Evolutionary conservation across 2,797 vertebrate genomes (phyloP), one percentile per base, ranked within the genome.

Genomic region (Onychomys torridus): DNA sequence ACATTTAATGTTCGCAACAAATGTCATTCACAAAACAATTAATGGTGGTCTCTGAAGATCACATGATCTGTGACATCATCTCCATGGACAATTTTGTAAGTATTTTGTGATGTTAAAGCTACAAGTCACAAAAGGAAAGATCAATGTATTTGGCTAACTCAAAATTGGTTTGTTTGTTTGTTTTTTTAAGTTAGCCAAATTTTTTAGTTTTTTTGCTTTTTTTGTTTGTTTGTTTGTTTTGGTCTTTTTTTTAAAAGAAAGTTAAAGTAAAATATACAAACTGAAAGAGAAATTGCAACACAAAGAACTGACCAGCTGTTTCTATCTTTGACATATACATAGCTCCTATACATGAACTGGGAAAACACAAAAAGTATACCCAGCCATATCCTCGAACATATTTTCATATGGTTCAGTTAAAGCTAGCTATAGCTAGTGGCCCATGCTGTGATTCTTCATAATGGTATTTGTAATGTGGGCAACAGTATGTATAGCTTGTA

Each of bases 261-360:
- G 59, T 63, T 76, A 75, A 89, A 76, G 14, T 3, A 79, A 25
- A 95, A 75, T 4, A 43, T 49, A 61, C 46, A 96, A 86, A 76
- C 23, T 61, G 40, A 91, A 95, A 75, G 13, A 93, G 90, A 91
- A 96, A 43, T 32, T 73, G 55, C 43, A 85, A 40, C 63, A 88
- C n/a, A 75, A 43, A 75, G n/a, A 23, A 78, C 17, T 84, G 16
- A 63, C 37, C 49, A 90, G 49, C 29, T 34, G 88, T 78, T 93
- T 55, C 32, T 79, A 43, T 65, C 63, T 34, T 90, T 37, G 87
- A 75, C 52, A 90, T 37, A 67, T 27, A 73, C 43, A 88, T 37
- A 85, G 84, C 0, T 14, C 34, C 17, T 88, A 37, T 21, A 83
- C 23, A 43, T 90, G 27, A 94, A 52, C 46, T 29, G 85, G 88